phyloP scores from a whole-genome alignment of 2,888 invertebrate species.

The Drosophila recens region DNA sequence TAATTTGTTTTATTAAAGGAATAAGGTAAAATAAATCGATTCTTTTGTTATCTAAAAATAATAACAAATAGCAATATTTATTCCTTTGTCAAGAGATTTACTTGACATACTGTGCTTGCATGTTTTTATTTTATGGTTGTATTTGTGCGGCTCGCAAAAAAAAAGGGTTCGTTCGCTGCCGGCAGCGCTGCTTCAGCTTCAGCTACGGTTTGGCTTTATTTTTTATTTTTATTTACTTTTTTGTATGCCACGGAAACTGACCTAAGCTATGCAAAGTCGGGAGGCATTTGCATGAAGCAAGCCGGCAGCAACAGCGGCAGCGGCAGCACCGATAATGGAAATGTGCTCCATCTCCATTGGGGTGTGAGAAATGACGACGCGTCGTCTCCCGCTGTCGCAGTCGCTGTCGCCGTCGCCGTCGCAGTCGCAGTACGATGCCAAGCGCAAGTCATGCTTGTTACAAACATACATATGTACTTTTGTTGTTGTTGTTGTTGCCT shows the following conservation, averaged over 20 bases:
- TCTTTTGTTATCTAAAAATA: neutral
- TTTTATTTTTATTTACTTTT: constrained; percentile 21
- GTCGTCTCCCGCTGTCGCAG: constrained; percentile 46
- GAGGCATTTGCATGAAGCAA: constrained; percentile 69
- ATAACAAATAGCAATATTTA: neutral
- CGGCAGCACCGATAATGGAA: constrained; percentile 66
- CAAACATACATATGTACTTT: constrained; percentile 27
- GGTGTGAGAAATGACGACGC: constrained; percentile 55
- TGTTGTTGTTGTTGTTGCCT: constrained; percentile 55
- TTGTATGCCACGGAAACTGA: constrained; percentile 73
- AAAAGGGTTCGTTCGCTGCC: constrained; percentile 48
- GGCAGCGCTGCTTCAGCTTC: constrained; percentile 31
- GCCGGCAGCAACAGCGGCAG: constrained; percentile 17
- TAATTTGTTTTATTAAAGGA: too few relatives aligned
- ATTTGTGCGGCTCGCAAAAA: constrained; percentile 30
- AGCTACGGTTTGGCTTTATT: constrained; percentile 29
- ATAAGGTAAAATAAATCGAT: neutral
- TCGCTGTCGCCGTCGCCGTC: constrained; percentile 9
- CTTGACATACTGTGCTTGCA: constrained; percentile 8
- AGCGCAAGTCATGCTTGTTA: constrained; percentile 73
- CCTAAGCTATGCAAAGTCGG: constrained; percentile 71
- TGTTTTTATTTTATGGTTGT: constrained; percentile 21
- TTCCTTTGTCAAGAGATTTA: neutral
- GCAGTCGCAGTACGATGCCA: constrained; percentile 43
- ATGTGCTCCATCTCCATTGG: constrained; percentile 58